Percentiles rank a stretch among this genome's conserved stretches.
Conservation (phyloP, 2,113 vertebrate species). For the Cricetomys ansorgei region DNA sequence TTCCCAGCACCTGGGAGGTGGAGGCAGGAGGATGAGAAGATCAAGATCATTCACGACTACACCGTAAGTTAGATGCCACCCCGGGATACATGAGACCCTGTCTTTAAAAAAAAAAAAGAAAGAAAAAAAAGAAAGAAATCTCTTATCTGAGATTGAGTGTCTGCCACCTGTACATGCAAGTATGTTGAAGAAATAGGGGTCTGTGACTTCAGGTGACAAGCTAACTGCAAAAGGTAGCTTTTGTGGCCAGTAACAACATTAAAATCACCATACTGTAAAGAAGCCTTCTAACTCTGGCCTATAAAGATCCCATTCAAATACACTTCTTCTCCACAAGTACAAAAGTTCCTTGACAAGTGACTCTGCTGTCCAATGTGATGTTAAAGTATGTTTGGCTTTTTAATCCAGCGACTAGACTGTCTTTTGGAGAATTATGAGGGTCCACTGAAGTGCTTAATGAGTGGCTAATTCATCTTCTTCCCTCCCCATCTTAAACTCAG, state of each 20-base stretch:
- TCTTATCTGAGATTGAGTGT: neutral
- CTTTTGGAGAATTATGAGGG: constrained; percentile 82
- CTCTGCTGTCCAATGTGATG: constrained; percentile 68
- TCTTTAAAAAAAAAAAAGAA: neutral
- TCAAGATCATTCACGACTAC: neutral
- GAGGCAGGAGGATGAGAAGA: neutral
- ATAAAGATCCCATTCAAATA: constrained; percentile 71
- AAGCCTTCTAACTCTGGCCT: neutral
- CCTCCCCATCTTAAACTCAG: constrained; percentile 72
- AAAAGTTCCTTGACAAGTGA: constrained; percentile 80
- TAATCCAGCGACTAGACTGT: constrained; percentile 80
- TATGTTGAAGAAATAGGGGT: rapidly evolving
- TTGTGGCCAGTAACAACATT: neutral
- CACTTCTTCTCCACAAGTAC: constrained; percentile 72
- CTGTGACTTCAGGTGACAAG: neutral
- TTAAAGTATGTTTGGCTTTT: constrained; percentile 81
- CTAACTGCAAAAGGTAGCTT: constrained; percentile 7
- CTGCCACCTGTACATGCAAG: neutral
- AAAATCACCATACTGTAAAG: constrained; percentile 40
- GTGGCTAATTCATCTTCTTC: constrained; percentile 81
- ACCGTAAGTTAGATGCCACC: neutral
- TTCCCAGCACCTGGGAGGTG: neutral
- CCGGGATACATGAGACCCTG: neutral
- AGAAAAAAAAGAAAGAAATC: neutral
- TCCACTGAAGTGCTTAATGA: constrained; percentile 81